phyloP scores from a whole-genome alignment of 1,140 invertebrate genomes.

The Lycorma delicatula region DNA sequence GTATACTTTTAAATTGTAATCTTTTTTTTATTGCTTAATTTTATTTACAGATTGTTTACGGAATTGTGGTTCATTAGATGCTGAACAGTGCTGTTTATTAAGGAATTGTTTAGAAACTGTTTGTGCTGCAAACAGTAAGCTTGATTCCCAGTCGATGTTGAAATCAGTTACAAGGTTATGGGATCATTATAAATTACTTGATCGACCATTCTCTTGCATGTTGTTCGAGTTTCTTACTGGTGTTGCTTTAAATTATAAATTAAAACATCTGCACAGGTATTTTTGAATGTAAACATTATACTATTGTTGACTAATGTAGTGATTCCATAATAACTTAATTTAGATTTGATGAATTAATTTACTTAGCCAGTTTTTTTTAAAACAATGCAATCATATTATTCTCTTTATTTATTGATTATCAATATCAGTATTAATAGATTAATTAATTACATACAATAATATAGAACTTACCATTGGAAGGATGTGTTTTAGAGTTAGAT shows the following conservation, averaged over 20 bases:
- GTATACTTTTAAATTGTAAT: background rate
- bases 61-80: background rate
- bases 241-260: background rate
- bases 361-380: too few species aligned
- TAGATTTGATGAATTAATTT: too few species aligned
- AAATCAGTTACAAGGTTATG: background rate
- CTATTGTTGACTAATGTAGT: too few species aligned
- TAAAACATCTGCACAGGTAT: background rate
- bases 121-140: background rate
- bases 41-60: background rate
- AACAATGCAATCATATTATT: too few species aligned
- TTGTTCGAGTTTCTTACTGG: background rate
- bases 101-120: background rate
- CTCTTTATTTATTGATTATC: too few species aligned
- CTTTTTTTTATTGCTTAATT: background rate
- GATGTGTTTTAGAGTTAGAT: too few species aligned
- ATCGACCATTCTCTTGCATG: background rate
- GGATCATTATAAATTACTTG: background rate
- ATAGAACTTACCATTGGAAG: too few species aligned
- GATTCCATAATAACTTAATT: too few species aligned
- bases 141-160: background rate
- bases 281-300: too few species aligned
- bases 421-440: too few species aligned
- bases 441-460: too few species aligned
- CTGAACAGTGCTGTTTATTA: background rate